Conservation (phyloP, 2,113 vertebrate genomes). For the Gymnogyps californianus region DNA sequence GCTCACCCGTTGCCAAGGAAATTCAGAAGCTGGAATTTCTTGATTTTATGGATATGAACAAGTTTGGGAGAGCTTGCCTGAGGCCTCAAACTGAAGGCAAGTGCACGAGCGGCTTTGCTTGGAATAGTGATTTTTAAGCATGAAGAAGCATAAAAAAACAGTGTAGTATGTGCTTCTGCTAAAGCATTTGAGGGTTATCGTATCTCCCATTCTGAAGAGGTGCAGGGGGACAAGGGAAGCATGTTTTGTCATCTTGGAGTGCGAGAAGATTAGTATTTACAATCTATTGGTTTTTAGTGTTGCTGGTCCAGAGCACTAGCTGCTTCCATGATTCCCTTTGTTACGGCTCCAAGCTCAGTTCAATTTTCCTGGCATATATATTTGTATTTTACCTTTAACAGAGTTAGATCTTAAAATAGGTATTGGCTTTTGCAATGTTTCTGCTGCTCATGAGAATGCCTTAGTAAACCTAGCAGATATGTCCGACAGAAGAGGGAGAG, state of each 20-base stretch:
- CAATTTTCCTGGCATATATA: neutral
- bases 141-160: neutral
- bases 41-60: neutral
- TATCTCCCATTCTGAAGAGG: neutral
- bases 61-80: neutral
- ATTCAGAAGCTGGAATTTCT: neutral
- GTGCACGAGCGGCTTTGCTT: neutral
- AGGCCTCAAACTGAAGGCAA: neutral
- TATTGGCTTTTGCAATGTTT: neutral
- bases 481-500: neutral
- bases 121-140: neutral
- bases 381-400: neutral
- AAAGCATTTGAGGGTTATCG: neutral
- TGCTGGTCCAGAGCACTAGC: neutral
- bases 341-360: neutral
- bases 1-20: neutral
- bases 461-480: neutral
- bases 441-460: neutral
- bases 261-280: neutral
- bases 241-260: neutral
- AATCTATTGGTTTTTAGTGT: neutral
- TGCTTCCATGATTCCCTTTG: neutral
- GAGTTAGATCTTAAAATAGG: neutral
- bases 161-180: neutral
- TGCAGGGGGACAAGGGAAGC: neutral